These are phyloP conservation scores for Centruroides sculpturatus DNA, from an alignment of 1,140 invertebrate species.

Conservation along the genomic window DNA sequence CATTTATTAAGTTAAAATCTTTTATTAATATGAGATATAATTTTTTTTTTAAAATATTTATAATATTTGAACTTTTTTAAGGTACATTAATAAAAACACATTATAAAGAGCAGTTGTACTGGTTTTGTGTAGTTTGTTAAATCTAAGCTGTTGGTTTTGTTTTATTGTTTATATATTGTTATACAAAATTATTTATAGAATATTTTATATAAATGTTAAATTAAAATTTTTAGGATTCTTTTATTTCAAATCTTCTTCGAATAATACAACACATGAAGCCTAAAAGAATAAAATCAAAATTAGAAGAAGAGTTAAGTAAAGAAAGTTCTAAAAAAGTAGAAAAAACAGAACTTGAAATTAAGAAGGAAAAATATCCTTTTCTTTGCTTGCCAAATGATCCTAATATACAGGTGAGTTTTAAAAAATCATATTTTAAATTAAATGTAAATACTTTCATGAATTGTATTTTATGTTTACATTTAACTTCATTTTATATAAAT, in stretches of 20 bases:
- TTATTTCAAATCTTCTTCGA: constrained; percentile 76
- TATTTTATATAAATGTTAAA: neutral
- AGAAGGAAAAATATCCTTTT: constrained; percentile 71
- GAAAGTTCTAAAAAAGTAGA: constrained; percentile 13
- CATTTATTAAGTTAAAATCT: too few relatives aligned
- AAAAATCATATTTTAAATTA: neutral
- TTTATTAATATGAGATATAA: too few relatives aligned
- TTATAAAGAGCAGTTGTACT: too few relatives aligned
- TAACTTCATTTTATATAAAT: too few relatives aligned
- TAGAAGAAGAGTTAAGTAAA: neutral
- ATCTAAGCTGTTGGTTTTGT: too few relatives aligned
- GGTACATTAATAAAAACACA: too few relatives aligned
- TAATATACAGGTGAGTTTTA: constrained; percentile 24
- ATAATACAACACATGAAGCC: constrained; percentile 92
- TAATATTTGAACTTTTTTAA: too few relatives aligned
- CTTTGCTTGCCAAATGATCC: constrained; percentile 78
- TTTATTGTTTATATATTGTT: too few relatives aligned
- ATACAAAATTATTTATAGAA: too few relatives aligned
- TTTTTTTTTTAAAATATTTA: too few relatives aligned
- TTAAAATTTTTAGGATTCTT: constrained; percentile 52
- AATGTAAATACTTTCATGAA: neutral
- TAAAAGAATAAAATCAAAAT: constrained; percentile 22
- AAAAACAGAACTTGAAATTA: constrained; percentile 18
- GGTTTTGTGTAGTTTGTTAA: too few relatives aligned
- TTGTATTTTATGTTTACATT: too few relatives aligned